These are phyloP conservation scores for Eristalis arbustorum DNA, from an alignment of 2,888 invertebrate genomes.

Conservation along the genomic window DNA sequence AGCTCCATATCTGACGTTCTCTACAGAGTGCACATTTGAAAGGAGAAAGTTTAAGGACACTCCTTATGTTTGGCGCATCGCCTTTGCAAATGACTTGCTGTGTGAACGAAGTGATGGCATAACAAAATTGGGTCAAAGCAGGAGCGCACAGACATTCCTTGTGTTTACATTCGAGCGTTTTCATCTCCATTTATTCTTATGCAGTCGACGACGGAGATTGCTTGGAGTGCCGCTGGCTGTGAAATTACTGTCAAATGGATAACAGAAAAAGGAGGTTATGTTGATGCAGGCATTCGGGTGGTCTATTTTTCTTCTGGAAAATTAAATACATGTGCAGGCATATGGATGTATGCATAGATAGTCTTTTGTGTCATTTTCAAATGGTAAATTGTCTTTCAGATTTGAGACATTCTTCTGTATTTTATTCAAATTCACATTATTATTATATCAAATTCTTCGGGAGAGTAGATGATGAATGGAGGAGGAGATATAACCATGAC, in stretches of 20 bases:
- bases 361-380: too few species aligned
- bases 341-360: background rate
- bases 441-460: too few species aligned
- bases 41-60: conserved; percentile 35
- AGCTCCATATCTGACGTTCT: background rate
- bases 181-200: background rate
- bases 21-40: background rate
- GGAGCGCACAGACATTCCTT: conserved; percentile 22
- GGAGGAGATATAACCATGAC: too few species aligned
- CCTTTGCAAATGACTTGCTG: background rate
- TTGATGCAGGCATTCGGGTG: conserved; percentile 6
- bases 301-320: background rate
- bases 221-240: conserved; percentile 13
- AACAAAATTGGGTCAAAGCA: conserved; percentile 48
- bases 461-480: too few species aligned
- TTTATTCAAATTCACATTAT: too few species aligned
- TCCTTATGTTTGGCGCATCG: background rate
- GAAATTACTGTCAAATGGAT: background rate
- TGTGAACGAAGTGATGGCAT: background rate
- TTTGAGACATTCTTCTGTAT: too few species aligned
- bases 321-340: too few species aligned
- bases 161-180: conserved; percentile 38
- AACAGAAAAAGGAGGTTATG: conserved; percentile 56
- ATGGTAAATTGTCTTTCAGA: too few species aligned
- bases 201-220: background rate